Base-by-base conservation (phyloP, 2,113 vertebrate genomes). In the Lamprotornis superbus region DNA sequence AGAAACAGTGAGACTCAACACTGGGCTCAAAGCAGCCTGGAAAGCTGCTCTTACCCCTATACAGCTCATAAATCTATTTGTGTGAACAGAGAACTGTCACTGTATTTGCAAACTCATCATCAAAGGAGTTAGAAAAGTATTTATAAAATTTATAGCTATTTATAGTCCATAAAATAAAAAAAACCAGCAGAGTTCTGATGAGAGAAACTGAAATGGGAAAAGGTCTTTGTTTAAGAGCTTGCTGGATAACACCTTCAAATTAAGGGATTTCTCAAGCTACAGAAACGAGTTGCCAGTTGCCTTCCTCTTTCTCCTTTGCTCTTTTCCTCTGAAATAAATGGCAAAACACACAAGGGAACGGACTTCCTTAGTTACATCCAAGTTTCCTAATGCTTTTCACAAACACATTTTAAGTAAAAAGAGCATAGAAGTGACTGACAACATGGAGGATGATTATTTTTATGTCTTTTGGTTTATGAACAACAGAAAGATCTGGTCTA, bases 161-260 rank as follows among this genome's bases (percentile, higher is more conserved):
- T 91, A 52, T 33, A 60, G 8, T n/a, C 40, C 4, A 35, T 40
- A 57, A 46, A 89, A 73, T 4, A 73, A 73, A 76, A 83, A 73
- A 68, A 25, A 12, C 50, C 13, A 71, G 47, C 27, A 46, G 5
- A 61, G 24, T 21, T 74, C 6, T 0, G 0, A 52, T 27, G 10
- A 84, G n/a, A 65, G 19, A 47, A 87, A 70, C 10, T 39, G 27
- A n/a, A 69, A 61, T 3, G 8, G 46, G 28, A 56, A 78, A 78
- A 67, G 23, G 11, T 31, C 31, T 74, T 52, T 86, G 11, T 83
- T 56, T 16, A 44, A 47, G 16, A 64, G 15, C 10, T 74, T 70
- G 18, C 12, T 61, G 20, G 8, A 27, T 18, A 86, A 35, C 5
- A 59, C 30, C 11, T 75, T 84, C 39, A 85, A 67, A 25, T 24